These are phyloP conservation scores for Cybosia mesomella DNA, from an alignment of 2,888 invertebrate species.

Conservation along the genomic window DNA sequence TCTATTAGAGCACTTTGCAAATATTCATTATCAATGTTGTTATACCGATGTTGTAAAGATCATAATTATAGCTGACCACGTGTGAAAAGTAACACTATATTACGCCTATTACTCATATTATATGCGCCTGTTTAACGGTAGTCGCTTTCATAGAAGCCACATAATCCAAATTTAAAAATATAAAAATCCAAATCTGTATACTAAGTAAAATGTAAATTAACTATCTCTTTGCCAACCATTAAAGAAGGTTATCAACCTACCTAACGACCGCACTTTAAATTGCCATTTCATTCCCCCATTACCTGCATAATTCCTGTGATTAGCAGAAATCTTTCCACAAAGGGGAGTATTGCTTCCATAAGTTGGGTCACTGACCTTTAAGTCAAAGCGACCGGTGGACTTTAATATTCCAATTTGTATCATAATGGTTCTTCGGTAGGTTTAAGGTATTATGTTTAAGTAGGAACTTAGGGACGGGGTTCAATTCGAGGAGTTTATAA, in stretches of 20 bases:
- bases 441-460: too few species aligned
- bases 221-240: background rate
- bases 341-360: background rate
- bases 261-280: background rate
- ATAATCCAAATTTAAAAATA: too few species aligned
- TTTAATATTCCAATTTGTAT: too few species aligned
- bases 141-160: too few species aligned
- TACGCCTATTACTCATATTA: too few species aligned
- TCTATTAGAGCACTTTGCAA: constrained; percentile 17
- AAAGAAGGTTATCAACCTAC: background rate
- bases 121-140: too few species aligned
- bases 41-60: background rate
- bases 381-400: background rate
- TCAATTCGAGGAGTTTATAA: too few species aligned
- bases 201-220: background rate
- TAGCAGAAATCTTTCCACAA: constrained; percentile 6
- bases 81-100: constrained; percentile 4
- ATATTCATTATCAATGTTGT: background rate
- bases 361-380: background rate
- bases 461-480: too few species aligned
- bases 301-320: constrained; percentile 7
- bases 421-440: too few species aligned
- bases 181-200: too few species aligned
- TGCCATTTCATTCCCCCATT: background rate
- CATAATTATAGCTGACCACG: background rate